Evolutionary conservation across 2,888 invertebrate genomes (phyloP), one percentile per base, ranked within the genome.

Genomic region (Sialis lutaria): DNA sequence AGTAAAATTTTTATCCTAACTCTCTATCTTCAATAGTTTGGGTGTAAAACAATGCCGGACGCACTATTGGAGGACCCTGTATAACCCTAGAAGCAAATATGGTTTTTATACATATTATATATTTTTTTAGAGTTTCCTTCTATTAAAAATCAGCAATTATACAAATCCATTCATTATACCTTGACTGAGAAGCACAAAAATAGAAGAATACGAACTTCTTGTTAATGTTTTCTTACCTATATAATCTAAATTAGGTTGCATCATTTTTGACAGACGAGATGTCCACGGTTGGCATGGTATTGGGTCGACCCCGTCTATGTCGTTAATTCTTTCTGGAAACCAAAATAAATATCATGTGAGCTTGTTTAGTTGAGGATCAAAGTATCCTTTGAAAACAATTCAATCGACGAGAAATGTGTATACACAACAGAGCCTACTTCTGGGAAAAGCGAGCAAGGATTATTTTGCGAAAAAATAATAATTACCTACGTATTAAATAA

Each of bases 231-330:
- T 6, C 71, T 74, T 71, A 90, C 90, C 87, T 58, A 79, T 76
- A 61, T 81, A 97, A 67, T 97, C 95, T 51, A 97, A 74, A 68
- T 90, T 87, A 0, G 96, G 93, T 65, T 98, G 97, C 6, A 85
- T 82, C 75, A 91, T 82, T 67, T 89, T 91, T 1, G 95, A 83
- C 49, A 85, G 71, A 60, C 91, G 82, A 51, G 87, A 83, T 39
- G 91, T 91, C 91, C 93, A 97, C 0, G 90, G 82, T 53, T 82
- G 79, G 58, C 88, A 84, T 2, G 77, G 67, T 54, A 89, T 77
- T 54, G 81, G 77, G 58, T 80, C 80, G 34, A 77, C 74, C 40
- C 77, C 79, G 59, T 84, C 83, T 42, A 71, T 68, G 54, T 79
- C 78, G 55, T 76, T 74, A 54, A 78, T 73, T 57, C 74, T 69